Conservation (phyloP, 2,888 invertebrate species). For the Meteorus cinctellus region DNA sequence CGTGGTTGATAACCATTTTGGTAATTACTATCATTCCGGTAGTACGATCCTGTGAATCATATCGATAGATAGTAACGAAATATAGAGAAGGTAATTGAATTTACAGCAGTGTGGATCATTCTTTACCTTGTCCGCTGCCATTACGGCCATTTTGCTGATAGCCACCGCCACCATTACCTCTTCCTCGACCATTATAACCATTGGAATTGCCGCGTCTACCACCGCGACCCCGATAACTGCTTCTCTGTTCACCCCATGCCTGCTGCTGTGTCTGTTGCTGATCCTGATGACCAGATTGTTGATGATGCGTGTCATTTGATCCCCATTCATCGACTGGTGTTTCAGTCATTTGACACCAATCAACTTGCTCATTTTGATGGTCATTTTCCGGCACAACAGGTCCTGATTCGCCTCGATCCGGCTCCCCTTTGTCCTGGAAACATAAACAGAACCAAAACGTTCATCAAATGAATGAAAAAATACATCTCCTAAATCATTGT, state of each 20-base stretch:
- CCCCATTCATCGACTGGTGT: conserved; percentile 65
- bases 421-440: conserved; percentile 61
- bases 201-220: conserved; percentile 75
- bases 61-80: background rate
- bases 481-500: conserved; percentile 6
- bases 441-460: conserved; percentile 13
- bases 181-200: conserved; percentile 76
- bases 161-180: conserved; percentile 71
- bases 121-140: conserved; percentile 63
- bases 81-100: background rate
- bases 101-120: background rate
- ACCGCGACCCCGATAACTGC: conserved; percentile 73
- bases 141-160: conserved; percentile 72
- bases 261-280: conserved; percentile 64
- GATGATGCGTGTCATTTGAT: conserved; percentile 70
- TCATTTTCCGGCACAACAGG: conserved; percentile 57
- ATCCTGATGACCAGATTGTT: conserved; percentile 64
- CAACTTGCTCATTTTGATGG: conserved; percentile 60
- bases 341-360: conserved; percentile 68
- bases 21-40: conserved; percentile 70
- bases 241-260: conserved; percentile 66
- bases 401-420: conserved; percentile 59
- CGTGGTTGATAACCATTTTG: conserved; percentile 73
- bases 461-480: conserved; percentile 20
- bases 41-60: conserved; percentile 63